A percentile compares a stretch with the other conserved stretches of the same genome.
phyloP scores from a whole-genome alignment of 1,140 invertebrate species.

The Rhagoletis zephyria region DNA sequence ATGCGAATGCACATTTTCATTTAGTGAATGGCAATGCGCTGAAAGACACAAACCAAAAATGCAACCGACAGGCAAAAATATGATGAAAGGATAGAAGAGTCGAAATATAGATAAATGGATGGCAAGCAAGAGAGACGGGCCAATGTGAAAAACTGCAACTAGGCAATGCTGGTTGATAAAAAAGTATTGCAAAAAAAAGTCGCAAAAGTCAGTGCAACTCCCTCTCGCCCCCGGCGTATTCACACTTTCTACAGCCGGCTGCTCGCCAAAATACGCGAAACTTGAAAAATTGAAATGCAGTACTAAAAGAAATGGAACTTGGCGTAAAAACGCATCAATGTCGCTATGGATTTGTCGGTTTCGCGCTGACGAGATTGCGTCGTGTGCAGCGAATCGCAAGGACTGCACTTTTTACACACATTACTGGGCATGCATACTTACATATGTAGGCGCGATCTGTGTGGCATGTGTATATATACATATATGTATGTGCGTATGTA shows the following conservation, averaged over 20 bases:
- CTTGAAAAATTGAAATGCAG: slow-evolving; percentile 34
- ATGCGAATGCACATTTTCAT: slow-evolving; percentile 51
- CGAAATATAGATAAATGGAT: too few relatives aligned
- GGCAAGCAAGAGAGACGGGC: too few relatives aligned
- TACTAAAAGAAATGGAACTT: slow-evolving; percentile 35
- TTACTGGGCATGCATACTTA: too few relatives aligned
- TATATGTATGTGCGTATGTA: too few relatives aligned
- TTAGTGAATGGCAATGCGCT: slow-evolving; percentile 23
- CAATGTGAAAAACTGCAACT: background rate
- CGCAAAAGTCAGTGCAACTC: background rate
- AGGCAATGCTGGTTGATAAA: background rate
- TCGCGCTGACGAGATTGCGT: slow-evolving; percentile 47
- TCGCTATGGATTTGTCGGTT: slow-evolving; percentile 27
- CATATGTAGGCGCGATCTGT: too few relatives aligned
- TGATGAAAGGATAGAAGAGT: background rate
- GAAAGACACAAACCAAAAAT: slow-evolving; percentile 48
- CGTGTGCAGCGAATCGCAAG: slow-evolving; percentile 21
- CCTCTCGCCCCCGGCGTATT: background rate
- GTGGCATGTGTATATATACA: too few relatives aligned
- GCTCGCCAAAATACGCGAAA: background rate
- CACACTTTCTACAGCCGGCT: background rate
- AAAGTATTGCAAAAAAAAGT: background rate
- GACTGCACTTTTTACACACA: too few relatives aligned
- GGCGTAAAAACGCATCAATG: slow-evolving; percentile 50
- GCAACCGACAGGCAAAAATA: slow-evolving; percentile 41